Conservation (phyloP, 1,140 invertebrate genomes). For the Fopius arisanus region DNA sequence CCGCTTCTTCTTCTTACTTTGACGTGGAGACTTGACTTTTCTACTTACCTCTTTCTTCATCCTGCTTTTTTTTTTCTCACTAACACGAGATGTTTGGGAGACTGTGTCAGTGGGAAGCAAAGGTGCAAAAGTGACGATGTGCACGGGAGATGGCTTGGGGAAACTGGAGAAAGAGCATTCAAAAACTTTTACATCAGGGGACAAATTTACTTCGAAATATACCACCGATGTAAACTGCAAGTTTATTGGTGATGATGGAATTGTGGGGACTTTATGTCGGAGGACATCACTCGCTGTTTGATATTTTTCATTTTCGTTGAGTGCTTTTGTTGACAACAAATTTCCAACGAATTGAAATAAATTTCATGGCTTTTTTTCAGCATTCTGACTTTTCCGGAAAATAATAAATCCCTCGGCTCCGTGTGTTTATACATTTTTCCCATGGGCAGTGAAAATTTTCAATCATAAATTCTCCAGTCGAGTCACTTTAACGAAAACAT, state of each 20-base stretch:
- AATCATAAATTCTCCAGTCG: too few species aligned
- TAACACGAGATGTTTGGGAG: background rate
- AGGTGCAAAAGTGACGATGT: constrained; percentile 7
- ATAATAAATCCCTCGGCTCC: too few species aligned
- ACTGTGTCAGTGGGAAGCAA: background rate
- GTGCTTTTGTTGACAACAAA: too few species aligned
- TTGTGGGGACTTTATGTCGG: background rate
- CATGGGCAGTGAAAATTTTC: too few species aligned
- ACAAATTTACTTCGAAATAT: background rate
- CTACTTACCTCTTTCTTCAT: constrained; percentile 9
- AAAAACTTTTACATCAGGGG: background rate
- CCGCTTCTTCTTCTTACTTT: background rate
- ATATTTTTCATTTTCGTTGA: background rate
- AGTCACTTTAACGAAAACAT: background rate
- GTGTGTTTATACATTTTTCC: too few species aligned
- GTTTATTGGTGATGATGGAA: background rate
- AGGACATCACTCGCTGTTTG: background rate
- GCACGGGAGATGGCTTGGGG: background rate
- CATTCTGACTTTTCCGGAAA: too few species aligned
- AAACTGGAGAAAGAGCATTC: constrained; percentile 6
- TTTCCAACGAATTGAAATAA: too few species aligned
- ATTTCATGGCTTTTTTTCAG: too few species aligned
- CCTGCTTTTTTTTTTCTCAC: background rate
- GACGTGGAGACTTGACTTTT: constrained; percentile 3
- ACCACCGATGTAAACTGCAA: background rate